Evolutionary conservation across 1,140 invertebrate species (phyloP).

Genomic region (Polypedilum pembai): DNA sequence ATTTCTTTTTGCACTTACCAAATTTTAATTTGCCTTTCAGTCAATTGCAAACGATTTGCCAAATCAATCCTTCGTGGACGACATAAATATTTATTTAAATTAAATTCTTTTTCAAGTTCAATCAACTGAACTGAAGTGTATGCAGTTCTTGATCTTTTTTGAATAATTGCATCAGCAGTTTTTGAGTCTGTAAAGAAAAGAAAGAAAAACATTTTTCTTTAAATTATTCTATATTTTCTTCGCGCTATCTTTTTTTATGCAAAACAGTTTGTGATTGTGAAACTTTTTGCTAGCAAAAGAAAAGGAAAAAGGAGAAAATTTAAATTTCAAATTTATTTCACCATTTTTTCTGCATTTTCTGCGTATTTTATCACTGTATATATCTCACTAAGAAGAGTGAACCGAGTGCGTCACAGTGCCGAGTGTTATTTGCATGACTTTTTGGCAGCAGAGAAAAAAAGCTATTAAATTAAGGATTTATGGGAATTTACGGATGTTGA

Average conservation of each 20-base stretch:
- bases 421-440: too few relatives aligned
- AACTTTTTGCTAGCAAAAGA: background rate
- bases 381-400: background rate
- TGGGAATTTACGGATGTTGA: conserved; percentile 15
- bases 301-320: background rate
- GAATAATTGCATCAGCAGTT: background rate
- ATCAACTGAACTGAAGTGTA: conserved; percentile 75
- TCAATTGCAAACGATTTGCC: conserved; percentile 60
- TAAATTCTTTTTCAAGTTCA: conserved; percentile 45
- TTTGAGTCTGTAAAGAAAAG: background rate
- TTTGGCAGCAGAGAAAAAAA: conserved; percentile 4
- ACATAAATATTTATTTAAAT: conserved; percentile 68
- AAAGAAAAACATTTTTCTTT: background rate
- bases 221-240: conserved; percentile 13
- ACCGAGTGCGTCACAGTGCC: background rate
- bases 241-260: conserved; percentile 1
- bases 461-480: conserved; percentile 27
- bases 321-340: conserved; percentile 1
- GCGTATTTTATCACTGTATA: conserved; percentile 1
- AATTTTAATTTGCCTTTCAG: conserved; percentile 83
- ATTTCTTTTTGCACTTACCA: conserved; percentile 55
- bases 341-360: conserved; percentile 6
- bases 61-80: conserved; percentile 71
- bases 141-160: conserved; percentile 55
- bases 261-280: background rate